Conservation (phyloP, 2,113 vertebrate genomes). For the Cryptotis parvus region DNA sequence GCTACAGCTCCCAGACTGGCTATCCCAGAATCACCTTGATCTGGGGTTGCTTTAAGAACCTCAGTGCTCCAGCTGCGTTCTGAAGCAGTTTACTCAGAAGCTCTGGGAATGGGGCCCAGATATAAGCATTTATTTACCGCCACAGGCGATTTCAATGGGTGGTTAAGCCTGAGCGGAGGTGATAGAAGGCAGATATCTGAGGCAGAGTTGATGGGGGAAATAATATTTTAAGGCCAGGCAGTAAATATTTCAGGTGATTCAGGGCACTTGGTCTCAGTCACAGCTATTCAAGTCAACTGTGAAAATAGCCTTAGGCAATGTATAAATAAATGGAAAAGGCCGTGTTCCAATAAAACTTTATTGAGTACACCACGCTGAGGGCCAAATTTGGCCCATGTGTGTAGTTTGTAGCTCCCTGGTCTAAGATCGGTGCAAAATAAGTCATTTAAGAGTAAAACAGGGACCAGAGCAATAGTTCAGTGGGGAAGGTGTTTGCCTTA, state of each 20-base stretch:
- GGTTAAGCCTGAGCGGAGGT: not conserved
- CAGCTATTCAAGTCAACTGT: not conserved
- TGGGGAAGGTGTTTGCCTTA: no score
- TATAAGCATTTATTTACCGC: not conserved
- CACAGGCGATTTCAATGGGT: rapidly evolving
- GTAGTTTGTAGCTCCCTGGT: not conserved
- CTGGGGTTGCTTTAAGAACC: not conserved
- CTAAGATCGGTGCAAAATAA: not conserved
- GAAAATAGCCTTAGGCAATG: not conserved
- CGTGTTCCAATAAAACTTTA: not conserved
- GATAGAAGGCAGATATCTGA: not conserved
- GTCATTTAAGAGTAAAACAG: no score
- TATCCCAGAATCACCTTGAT: not conserved
- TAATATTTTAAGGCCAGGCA: not conserved
- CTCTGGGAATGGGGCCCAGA: no score
- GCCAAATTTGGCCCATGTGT: no score
- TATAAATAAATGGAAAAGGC: not conserved
- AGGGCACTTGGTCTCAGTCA: not conserved
- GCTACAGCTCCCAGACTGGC: not conserved
- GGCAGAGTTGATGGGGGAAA: not conserved
- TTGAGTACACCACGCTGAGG: not conserved
- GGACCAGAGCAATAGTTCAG: no score
- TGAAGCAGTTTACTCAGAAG: not conserved
- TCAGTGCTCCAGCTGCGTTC: no score
- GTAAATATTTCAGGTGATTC: not conserved